phyloP scores from a whole-genome alignment of 2,797 vertebrate genomes.

The Nothura maculosa region DNA sequence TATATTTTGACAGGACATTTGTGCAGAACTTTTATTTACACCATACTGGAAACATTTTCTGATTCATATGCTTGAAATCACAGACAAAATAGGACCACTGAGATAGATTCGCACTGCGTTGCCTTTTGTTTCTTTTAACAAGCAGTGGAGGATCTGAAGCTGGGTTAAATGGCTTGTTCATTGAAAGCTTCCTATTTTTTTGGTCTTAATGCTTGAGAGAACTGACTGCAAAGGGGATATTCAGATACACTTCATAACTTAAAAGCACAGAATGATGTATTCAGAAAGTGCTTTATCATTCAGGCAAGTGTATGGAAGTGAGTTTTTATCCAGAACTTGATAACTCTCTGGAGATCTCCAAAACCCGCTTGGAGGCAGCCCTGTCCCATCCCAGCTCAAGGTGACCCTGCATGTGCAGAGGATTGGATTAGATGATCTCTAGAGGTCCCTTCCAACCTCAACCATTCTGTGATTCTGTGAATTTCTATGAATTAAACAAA shows the following conservation, averaged over 20 bases:
- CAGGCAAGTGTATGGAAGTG: neutral
- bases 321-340: neutral
- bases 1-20: neutral
- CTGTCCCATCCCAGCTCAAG: no score
- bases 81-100: neutral
- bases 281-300: neutral
- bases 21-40: neutral
- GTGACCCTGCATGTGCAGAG: no score
- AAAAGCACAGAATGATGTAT: neutral
- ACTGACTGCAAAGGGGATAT: neutral
- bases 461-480: no score
- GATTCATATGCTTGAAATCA: neutral
- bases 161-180: neutral
- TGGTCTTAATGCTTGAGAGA: neutral
- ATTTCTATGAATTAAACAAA: neutral
- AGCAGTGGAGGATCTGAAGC: neutral
- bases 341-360: no score
- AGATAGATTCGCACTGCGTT: accelerated
- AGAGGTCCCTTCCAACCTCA: no score
- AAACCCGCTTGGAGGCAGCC: no score
- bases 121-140: neutral
- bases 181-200: neutral
- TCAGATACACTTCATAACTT: neutral
- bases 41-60: neutral
- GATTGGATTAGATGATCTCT: no score